Evolutionary conservation across 2,888 invertebrate genomes (phyloP).

Genomic region (Sussaba pulchella): DNA sequence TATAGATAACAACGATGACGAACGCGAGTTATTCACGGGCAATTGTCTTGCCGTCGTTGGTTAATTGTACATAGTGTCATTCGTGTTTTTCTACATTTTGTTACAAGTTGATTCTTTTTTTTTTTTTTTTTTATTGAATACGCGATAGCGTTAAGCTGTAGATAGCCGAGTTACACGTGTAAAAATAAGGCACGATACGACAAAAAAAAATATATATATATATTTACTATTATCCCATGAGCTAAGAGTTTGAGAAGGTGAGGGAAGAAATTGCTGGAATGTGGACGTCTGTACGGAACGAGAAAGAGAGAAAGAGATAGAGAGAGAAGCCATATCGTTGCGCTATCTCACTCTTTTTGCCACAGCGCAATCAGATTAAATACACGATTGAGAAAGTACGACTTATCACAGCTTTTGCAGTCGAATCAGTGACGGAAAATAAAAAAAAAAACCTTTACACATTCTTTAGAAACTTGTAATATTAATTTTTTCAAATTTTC

Average conservation of each 20-base stretch:
- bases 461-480: no score
- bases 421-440: background rate
- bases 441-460: background rate
- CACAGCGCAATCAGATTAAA: constrained; percentile 17
- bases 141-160: constrained; percentile 69
- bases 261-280: constrained; percentile 1
- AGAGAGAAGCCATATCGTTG: constrained; percentile 58
- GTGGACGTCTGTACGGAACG: background rate
- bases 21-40: background rate
- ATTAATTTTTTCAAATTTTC: no score
- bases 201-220: constrained; percentile 51
- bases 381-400: constrained; percentile 5
- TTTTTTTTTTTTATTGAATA: constrained; percentile 62
- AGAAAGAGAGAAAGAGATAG: constrained; percentile 13
- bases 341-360: constrained; percentile 33
- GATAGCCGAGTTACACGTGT: constrained; percentile 66
- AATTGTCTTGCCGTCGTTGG: constrained; percentile 49
- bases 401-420: background rate
- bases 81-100: constrained; percentile 81
- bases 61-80: constrained; percentile 76
- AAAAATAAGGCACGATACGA: constrained; percentile 43
- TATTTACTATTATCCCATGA: constrained; percentile 62
- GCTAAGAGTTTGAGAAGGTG: constrained; percentile 2
- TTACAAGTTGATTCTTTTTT: constrained; percentile 74
- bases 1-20: background rate